A percentile compares a stretch with the other conserved stretches of the same genome.
Conservation (phyloP, 92 coral and sea anemone species). For the Palythoa caribaeorum region DNA sequence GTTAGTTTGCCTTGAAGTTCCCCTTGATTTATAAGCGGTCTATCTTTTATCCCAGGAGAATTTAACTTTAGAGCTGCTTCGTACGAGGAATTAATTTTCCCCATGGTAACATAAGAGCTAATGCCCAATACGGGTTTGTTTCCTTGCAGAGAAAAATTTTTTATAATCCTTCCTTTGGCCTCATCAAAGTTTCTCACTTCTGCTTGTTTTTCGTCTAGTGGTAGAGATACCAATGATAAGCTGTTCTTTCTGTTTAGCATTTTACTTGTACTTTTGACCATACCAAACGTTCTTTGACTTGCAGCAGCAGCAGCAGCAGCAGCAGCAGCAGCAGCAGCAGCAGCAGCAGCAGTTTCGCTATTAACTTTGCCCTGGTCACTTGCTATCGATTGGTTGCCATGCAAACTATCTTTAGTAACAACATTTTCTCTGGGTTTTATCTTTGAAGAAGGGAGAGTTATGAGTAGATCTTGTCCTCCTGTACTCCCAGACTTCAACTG, state of each 20-base stretch:
- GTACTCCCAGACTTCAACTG: conserved; percentile 28
- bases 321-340: too few relatives aligned
- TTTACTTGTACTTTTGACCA: not conserved
- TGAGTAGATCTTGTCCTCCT: conserved; percentile 2
- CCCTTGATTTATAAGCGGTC: not conserved
- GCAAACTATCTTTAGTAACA: not conserved
- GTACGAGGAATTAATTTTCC: conserved; percentile 38
- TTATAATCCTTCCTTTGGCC: conserved; percentile 4
- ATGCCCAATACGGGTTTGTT: not conserved
- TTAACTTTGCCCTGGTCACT: not conserved
- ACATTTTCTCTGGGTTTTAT: not conserved
- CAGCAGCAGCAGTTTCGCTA: conserved; percentile 1
- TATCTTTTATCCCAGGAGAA: not conserved
- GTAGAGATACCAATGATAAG: not conserved
- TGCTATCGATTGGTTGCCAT: not conserved
- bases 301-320: conserved; percentile 6
- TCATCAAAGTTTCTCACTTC: conserved; percentile 7
- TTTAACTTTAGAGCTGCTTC: conserved; percentile 4
- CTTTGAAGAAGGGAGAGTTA: conserved; percentile 23
- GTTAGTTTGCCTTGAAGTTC: conserved; percentile 27
- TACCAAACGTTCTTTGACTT: not conserved
- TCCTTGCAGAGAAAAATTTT: not conserved
- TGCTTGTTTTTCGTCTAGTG: conserved; percentile 5
- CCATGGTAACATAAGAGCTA: conserved; percentile 21
- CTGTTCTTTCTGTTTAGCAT: not conserved